Base-by-base conservation (phyloP, 1,140 invertebrate species). In the Chymomyza costata region DNA sequence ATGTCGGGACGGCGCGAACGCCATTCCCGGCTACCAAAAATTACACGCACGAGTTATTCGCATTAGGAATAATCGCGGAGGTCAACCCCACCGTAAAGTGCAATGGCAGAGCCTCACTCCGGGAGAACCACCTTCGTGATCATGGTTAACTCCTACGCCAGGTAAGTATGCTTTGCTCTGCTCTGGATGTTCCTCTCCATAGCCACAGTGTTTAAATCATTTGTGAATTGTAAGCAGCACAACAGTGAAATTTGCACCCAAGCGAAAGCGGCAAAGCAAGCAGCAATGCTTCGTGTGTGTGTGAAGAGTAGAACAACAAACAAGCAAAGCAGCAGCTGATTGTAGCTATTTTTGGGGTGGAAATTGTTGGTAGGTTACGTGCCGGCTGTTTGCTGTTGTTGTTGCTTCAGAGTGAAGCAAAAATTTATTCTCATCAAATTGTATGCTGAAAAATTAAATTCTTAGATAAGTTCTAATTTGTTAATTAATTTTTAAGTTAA, bases 41-140 rank as follows among this genome's bases (percentile, higher is more conserved):
- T 84, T 74, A 43, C 80, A 80, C 83, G 82, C 80, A 85, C 83
- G 83, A 85, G 70, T 83, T 85, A 85, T 82, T 82, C 83, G 60
- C 82, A 82, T 83, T 82, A 76, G 76, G 82, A 81, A 74, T 83
- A 84, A 83, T 84, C 82, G 82, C 30, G 51, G 40, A 58, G 58
- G 73, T 82, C 76, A 82, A 82, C 68, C 62, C 62, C 63, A 58
- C 65, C 55, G 50, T n/a, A 47, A 43, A 49, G 61, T 60, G 64
- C 47, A 63, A 65, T 65, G 62, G 40, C 38, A 31, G 56, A 86
- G 88, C 85, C 88, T 90, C 88, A 61, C 85, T 85, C 87, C 87
- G 88, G 88, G 86, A 86, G 84, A 87, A 89, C 88, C 87, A 83
- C 87, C 89, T 90, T 88, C 61, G 34, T 89, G 89, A 90, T 90